A percentile compares a stretch with the other conserved stretches of the same genome.
Conservation (phyloP, 2,113 vertebrate genomes). For the Notarius lentiginosus region DNA sequence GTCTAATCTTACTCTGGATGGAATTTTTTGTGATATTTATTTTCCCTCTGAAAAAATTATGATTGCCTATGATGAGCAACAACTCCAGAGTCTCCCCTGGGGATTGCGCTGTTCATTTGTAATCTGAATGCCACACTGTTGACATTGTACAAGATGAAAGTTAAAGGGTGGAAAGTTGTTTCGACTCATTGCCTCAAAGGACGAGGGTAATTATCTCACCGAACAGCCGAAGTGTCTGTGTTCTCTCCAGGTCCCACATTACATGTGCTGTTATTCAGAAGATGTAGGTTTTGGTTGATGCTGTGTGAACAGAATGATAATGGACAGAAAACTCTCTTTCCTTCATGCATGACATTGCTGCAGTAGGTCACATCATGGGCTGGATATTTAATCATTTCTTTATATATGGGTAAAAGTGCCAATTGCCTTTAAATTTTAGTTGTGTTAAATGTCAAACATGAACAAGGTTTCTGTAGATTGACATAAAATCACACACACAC, state of each 20-base stretch:
- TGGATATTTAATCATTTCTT: background rate
- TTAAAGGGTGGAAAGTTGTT: slow-evolving; percentile 44
- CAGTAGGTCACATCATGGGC: background rate
- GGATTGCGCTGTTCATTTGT: slow-evolving; percentile 36
- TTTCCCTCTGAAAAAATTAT: slow-evolving; percentile 26
- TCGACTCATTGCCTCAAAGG: slow-evolving; percentile 30
- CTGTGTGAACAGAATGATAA: background rate
- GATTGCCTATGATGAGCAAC: slow-evolving; percentile 30
- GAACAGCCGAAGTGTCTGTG: slow-evolving; percentile 29
- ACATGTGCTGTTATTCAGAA: slow-evolving; percentile 11
- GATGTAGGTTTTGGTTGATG: slow-evolving; percentile 11
- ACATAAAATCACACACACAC: background rate
- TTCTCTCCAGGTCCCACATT: slow-evolving; percentile 29
- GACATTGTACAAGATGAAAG: slow-evolving; percentile 37
- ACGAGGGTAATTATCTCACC: slow-evolving; percentile 42
- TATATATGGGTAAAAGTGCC: background rate
- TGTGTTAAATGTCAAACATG: background rate
- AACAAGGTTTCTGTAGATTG: background rate
- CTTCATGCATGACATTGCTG: background rate
- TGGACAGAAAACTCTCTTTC: background rate
- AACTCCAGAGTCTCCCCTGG: slow-evolving; percentile 22
- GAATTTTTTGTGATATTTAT: slow-evolving; percentile 5
- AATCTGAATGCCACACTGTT: slow-evolving; percentile 37
- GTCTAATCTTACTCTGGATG: background rate
- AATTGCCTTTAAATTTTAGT: background rate